Percentiles rank a stretch among this genome's conserved stretches.
Conservation (phyloP, 2,797 vertebrate genomes). For the Lepilemur septentrionalis region DNA sequence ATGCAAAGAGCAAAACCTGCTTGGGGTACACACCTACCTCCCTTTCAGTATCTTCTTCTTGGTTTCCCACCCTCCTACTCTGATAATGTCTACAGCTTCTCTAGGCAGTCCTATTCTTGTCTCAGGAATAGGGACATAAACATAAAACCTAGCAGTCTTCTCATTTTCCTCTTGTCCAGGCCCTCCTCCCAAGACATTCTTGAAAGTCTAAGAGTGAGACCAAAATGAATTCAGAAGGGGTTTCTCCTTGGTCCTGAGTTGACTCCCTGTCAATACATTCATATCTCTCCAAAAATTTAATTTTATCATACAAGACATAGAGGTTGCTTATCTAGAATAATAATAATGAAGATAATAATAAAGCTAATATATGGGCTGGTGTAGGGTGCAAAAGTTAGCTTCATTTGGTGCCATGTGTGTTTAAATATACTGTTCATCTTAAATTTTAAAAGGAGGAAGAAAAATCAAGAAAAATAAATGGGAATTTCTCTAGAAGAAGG, state of each 20-base stretch:
- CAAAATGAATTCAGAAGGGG: neutral
- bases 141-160: neutral
- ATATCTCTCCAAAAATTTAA: neutral
- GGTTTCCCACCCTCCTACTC: neutral
- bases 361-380: neutral
- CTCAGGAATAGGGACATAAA: neutral
- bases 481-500: neutral
- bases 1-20: neutral
- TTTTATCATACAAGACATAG: neutral
- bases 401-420: neutral
- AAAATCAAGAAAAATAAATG: neutral
- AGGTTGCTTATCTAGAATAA: neutral
- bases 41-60: neutral
- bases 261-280: neutral
- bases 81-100: neutral
- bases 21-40: neutral
- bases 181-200: neutral
- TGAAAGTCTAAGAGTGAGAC: neutral
- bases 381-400: neutral
- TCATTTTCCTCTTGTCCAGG: neutral
- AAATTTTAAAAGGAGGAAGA: neutral
- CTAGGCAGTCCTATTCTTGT: neutral
- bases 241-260: neutral
- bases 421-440: neutral
- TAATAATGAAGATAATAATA: neutral